Evolutionary conservation across 2,888 invertebrate species (phyloP), one percentile per base, ranked within the genome.

Genomic region (Lydus trimaculatus): DNA sequence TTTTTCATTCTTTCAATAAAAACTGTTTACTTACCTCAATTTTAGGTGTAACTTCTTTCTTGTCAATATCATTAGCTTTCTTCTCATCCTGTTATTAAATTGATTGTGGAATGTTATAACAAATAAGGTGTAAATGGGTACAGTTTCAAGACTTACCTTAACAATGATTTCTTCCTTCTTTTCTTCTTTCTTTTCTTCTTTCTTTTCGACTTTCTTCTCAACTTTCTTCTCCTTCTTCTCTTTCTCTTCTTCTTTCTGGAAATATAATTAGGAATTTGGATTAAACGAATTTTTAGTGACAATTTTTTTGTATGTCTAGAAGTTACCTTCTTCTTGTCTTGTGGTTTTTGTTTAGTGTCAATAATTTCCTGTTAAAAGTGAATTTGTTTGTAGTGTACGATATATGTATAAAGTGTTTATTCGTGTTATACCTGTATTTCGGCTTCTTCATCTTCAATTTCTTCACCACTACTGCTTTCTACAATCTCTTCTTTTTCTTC

Each of bases 291-390:
- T 23, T 2, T 20, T 13, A 48, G 6, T 20, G 33, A 11, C 0
- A 23, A 31, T 43, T 39, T 15, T 25, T 43, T 48, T 85, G 78
- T 84, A 85, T 89, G 74, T 87, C 83, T 69, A 87, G 87, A 28
- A 56, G 15, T 56, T 56, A 56, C 56, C 56, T 56, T 56, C 56
- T 56, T 56, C 28, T 66, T 61, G 28, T 66, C 64, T 64, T 66
- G 63, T 67, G 63, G 59, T 60, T 59, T 68, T 58, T 66, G 68
- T 72, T 58, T 70, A 60, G 64, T 71, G 63, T 69, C 20, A 59
- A 52, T 63, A 9, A 66, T 52, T 58, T 66, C 67, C 67, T 65
- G 52, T 59, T 39, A 68, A 70, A 70, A 63, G 20, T 31, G 11
- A 48, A 20, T 33, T 62, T n/a, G 20, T 63, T 17, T 65, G 23